Base-by-base conservation (phyloP, 2,113 vertebrate species). In the Oncorhynchus nerka region DNA sequence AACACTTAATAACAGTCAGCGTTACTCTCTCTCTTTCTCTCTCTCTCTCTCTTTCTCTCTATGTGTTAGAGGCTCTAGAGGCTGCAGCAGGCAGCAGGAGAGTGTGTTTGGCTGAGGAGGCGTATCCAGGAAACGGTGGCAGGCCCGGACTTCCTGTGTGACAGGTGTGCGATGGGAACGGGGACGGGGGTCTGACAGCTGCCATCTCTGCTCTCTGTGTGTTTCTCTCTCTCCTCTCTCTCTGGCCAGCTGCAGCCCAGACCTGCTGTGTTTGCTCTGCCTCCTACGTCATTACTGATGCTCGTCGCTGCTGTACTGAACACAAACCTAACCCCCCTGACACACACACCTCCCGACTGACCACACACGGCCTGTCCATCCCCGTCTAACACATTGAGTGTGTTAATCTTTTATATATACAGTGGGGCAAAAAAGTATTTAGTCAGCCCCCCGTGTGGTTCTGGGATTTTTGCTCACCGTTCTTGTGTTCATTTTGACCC, bases 51-150 rank as follows among this genome's bases (percentile, higher is more conserved):
- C 32, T 39, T 75, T 83, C 70, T 48, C 9, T 45, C 83, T 24
- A 55, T 15, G 39, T 70, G 69, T 66, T 34, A 30, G 78, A 81
- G 73, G 19, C 39, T 48, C 39, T 48, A n/a, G 34, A 45, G 34
- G 68, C 22, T 15, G 51, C 16, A 55, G 51, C 51, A 55, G 51
- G 51, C 51, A 55, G 12, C 51, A 55, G 51, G 86, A 86, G 86
- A 85, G 82, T 76, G 78, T 92, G 89, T 91, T 90, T 92, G 72
- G 69, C 75, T 19, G 88, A 91, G 92, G 90, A 92, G 90, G 87
- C 86, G 92, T 93, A 90, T 93, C 93, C 93, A 93, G 93, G 93
- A 94, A 94, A 91, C 91, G 81, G 86, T 87, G 89, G 87, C 90
- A 86, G 68, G 83, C 68, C 79, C 89, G 88, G 78, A 85, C 92